These are phyloP conservation scores for Ariopsis seemanni DNA, from an alignment of 2,113 vertebrate species.

Conservation along the genomic window DNA sequence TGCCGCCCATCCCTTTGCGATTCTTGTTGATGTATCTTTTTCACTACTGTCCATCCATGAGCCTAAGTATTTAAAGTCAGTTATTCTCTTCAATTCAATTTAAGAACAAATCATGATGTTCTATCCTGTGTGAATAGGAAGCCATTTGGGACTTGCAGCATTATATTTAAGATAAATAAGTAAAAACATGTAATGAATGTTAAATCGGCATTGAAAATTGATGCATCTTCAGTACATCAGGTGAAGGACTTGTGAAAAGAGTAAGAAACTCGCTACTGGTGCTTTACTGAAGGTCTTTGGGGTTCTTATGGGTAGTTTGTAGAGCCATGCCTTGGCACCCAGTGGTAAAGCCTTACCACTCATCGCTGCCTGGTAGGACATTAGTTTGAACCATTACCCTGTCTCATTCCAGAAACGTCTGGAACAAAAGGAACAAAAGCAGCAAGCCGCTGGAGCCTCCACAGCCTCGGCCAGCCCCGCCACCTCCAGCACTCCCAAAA, in stretches of 20 bases:
- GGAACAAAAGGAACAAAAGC: conserved; percentile 76
- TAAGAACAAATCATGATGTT: too few relatives aligned
- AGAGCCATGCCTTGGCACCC: background rate
- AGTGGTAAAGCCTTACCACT: background rate
- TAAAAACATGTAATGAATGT: background rate
- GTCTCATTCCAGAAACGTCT: conserved; percentile 81
- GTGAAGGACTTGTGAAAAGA: background rate
- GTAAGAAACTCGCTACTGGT: background rate
- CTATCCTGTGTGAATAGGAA: background rate
- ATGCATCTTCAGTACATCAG: background rate
- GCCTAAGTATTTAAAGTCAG: too few relatives aligned
- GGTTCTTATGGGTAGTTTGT: background rate
- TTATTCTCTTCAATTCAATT: too few relatives aligned
- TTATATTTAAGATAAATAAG: background rate
- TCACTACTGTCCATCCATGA: too few relatives aligned
- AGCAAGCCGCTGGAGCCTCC: conserved; percentile 69
- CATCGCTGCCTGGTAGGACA: background rate
- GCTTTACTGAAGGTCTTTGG: background rate
- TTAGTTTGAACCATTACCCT: background rate
- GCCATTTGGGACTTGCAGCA: background rate
- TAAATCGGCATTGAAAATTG: too few relatives aligned
- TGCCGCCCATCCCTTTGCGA: too few relatives aligned
- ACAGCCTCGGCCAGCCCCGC: conserved; percentile 74
- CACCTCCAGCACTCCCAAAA: conserved; percentile 78
- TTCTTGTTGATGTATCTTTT: too few relatives aligned